Evolutionary conservation across 2,113 vertebrate species (phyloP).

Genomic region (Sander lucioperca): DNA sequence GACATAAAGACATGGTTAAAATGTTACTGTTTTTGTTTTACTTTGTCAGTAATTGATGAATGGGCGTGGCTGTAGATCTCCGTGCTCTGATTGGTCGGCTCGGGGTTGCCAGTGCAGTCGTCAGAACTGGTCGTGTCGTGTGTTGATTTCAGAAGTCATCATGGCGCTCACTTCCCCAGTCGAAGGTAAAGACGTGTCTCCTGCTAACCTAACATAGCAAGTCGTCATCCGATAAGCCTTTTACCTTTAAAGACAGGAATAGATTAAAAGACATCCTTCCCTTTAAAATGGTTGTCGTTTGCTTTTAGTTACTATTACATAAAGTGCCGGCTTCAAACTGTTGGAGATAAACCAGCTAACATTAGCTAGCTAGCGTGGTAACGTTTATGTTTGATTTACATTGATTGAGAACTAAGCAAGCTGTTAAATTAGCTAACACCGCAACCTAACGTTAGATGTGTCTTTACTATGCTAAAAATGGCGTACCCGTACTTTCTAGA

Average conservation of each 20-base stretch:
- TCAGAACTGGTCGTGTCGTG: conserved; percentile 74
- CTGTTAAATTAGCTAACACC: neutral
- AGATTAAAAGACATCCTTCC: neutral
- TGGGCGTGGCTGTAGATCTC: conserved; percentile 25
- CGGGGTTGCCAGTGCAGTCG: conserved; percentile 20
- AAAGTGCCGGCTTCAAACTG: conserved; percentile 23
- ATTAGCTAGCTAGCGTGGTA: conserved; percentile 30
- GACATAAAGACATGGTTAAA: too few species aligned
- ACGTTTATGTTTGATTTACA: neutral
- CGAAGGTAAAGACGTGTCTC: conserved; percentile 79
- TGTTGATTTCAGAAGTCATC: conserved; percentile 83
- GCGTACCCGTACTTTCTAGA: neutral
- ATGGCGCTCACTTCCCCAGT: conserved; percentile 81
- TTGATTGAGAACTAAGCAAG: neutral
- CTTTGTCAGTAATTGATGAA: neutral
- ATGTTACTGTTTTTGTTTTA: too few species aligned
- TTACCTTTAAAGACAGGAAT: neutral
- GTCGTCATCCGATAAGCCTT: accelerated
- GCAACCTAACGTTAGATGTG: neutral
- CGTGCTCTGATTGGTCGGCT: conserved; percentile 71
- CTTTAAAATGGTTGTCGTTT: neutral
- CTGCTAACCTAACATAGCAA: neutral
- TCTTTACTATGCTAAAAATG: neutral
- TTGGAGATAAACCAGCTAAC: conserved; percentile 54
- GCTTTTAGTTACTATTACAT: conserved; percentile 6